phyloP scores from a whole-genome alignment of 2,888 invertebrate species.

The Seladonia tumulorum region DNA sequence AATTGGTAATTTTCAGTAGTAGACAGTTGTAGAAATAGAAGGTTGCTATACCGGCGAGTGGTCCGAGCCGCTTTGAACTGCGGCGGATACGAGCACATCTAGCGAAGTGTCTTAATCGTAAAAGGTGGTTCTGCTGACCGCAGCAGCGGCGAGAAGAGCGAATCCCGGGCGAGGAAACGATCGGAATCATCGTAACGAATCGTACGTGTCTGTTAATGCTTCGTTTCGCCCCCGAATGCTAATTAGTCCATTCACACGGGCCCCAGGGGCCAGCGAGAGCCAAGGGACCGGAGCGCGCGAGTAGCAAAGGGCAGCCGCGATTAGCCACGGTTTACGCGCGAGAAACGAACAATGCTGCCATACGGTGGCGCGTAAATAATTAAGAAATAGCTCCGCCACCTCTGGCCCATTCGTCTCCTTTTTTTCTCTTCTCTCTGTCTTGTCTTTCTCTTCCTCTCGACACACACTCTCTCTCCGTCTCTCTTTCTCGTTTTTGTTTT shows the following conservation, averaged over 20 bases:
- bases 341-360: slow-evolving; percentile 66
- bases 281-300: slow-evolving; percentile 41
- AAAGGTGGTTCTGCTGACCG: neutral
- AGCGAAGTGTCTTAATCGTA: slow-evolving; percentile 31
- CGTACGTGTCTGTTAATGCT: slow-evolving; percentile 54
- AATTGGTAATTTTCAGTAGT: neutral
- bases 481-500: neutral
- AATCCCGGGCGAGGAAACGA: slow-evolving; percentile 13
- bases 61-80: neutral
- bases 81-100: neutral
- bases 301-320: slow-evolving; percentile 65
- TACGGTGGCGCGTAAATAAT: slow-evolving; percentile 75
- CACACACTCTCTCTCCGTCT: neutral
- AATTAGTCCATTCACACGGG: slow-evolving; percentile 70
- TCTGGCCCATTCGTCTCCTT: slow-evolving; percentile 17
- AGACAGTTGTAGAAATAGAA: neutral
- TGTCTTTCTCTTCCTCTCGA: slow-evolving; percentile 18
- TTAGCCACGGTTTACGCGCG: slow-evolving; percentile 63
- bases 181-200: slow-evolving; percentile 49
- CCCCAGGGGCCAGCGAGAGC: slow-evolving; percentile 49
- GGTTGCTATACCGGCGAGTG: neutral
- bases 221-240: slow-evolving; percentile 66
- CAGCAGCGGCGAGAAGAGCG: neutral
- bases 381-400: slow-evolving; percentile 69
- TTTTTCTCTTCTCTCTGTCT: slow-evolving; percentile 10